Evolutionary conservation across 1,140 invertebrate genomes (phyloP).

Genomic region (Amyelois transitella): DNA sequence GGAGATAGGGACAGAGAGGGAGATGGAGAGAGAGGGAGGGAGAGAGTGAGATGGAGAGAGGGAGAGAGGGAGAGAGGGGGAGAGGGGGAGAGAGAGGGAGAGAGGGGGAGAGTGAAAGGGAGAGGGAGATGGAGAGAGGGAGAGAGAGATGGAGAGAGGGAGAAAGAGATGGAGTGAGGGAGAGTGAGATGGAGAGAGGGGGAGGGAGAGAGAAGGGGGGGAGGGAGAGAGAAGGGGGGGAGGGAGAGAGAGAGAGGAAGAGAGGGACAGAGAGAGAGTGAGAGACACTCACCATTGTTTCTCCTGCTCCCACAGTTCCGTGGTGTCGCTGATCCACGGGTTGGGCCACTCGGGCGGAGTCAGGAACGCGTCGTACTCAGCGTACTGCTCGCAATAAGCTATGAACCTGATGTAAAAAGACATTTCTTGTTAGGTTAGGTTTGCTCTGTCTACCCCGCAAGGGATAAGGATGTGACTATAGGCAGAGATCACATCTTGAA

Average conservation of each 20-base stretch:
- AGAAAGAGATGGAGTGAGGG: not conserved
- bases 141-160: too few species aligned
- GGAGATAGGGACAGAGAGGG: not conserved
- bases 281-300: conserved; percentile 87
- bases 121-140: too few species aligned
- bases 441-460: too few species aligned
- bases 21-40: not conserved
- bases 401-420: conserved; percentile 83
- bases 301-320: conserved; percentile 97
- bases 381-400: conserved; percentile 96
- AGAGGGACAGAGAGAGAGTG: not conserved
- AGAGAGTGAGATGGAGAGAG: too few species aligned
- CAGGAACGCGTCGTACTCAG: conserved; percentile 96
- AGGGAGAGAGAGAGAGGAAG: not conserved
- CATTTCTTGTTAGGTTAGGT: not conserved
- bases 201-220: too few species aligned
- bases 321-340: conserved; percentile 97
- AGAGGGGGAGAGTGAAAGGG: too few species aligned
- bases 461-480: too few species aligned
- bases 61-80: not conserved
- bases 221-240: too few species aligned
- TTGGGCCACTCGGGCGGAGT: conserved; percentile 93
- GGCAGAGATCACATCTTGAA: too few species aligned
- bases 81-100: not conserved
- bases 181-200: too few species aligned